These are phyloP conservation scores for Dinocampus coccinellae DNA, from an alignment of 2,888 invertebrate genomes.

Conservation along the genomic window DNA sequence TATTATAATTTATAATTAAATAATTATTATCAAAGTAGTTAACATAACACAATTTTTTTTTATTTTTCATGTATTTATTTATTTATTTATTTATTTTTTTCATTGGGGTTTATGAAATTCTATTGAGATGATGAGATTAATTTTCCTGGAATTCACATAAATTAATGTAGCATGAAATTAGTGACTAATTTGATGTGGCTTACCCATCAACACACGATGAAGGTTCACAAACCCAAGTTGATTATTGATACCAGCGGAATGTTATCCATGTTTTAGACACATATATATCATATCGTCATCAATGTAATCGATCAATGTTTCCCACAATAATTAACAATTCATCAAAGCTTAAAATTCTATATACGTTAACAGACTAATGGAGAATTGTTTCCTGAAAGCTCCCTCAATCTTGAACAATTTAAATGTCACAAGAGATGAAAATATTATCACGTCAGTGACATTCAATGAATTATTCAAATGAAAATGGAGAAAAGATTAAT, in stretches of 20 bases:
- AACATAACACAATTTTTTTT: background rate
- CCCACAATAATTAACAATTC: slow-evolving; percentile 36
- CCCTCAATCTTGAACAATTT: too few species aligned
- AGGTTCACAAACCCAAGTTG: slow-evolving; percentile 6
- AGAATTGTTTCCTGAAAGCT: background rate
- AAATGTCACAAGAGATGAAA: too few species aligned
- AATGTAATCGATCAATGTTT: slow-evolving; percentile 28
- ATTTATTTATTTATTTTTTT: too few species aligned
- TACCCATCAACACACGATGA: background rate
- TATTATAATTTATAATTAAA: background rate
- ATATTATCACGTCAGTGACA: too few species aligned
- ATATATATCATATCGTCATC: background rate
- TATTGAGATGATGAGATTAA: background rate
- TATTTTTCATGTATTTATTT: too few species aligned
- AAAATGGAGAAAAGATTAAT: background rate
- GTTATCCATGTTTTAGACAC: background rate
- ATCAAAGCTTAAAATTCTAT: slow-evolving; percentile 22
- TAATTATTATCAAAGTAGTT: background rate
- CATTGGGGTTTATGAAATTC: background rate
- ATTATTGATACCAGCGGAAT: slow-evolving; percentile 16
- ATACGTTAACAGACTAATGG: background rate
- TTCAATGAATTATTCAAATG: too few species aligned
- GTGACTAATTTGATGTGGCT: background rate
- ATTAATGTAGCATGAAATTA: background rate
- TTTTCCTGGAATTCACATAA: background rate